These are phyloP conservation scores for Onychorhynchus coronatus DNA, from an alignment of 2,113 vertebrate species.

Conservation along the genomic window DNA sequence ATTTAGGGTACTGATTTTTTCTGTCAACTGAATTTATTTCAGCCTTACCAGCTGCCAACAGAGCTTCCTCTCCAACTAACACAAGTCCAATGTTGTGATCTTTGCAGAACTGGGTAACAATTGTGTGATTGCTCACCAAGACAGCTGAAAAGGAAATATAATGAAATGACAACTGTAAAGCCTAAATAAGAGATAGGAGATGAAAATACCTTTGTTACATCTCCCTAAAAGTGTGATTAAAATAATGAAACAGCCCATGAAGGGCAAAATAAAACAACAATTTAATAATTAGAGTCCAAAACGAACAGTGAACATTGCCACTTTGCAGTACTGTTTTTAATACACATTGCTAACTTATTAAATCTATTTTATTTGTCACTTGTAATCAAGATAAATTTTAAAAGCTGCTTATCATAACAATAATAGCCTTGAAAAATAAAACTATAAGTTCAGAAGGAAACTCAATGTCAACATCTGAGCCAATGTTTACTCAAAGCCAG, in stretches of 20 bases:
- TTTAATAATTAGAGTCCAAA: background rate
- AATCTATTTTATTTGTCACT: background rate
- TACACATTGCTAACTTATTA: background rate
- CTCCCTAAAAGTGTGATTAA: background rate
- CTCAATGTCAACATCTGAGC: background rate
- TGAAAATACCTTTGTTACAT: background rate
- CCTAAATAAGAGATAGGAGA: background rate
- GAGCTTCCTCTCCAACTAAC: conserved; percentile 83
- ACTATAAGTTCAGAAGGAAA: background rate
- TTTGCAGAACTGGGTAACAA: conserved; percentile 85
- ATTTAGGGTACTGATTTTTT: background rate
- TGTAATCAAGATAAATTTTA: background rate
- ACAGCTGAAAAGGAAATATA: conserved; percentile 70
- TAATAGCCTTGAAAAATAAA: background rate
- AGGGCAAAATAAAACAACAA: background rate
- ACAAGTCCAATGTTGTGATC: conserved; percentile 84
- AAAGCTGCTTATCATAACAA: background rate
- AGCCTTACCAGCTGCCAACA: conserved; percentile 78
- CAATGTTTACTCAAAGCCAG: background rate
- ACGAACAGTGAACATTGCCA: background rate
- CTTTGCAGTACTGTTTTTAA: background rate
- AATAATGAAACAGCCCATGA: background rate
- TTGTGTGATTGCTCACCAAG: conserved; percentile 80
- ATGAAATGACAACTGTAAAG: background rate
- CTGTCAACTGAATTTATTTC: background rate